Percentiles rank a stretch among this genome's conserved stretches.
Conservation (phyloP, 2,888 invertebrate species). For the Agrochola lota region DNA sequence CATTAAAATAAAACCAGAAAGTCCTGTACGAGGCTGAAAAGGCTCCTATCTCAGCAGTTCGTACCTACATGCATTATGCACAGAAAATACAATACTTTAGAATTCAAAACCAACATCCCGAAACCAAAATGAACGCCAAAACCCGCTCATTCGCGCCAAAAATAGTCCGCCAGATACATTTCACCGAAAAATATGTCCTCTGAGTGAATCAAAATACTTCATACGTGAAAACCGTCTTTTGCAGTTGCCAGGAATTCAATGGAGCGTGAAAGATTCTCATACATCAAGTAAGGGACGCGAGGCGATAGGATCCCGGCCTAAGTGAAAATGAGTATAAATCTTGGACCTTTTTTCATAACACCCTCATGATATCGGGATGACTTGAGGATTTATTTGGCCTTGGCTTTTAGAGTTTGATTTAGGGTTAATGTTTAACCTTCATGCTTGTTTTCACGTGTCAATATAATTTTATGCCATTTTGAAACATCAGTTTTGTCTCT, state of each 20-base stretch:
- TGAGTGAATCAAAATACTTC: slow-evolving; percentile 57
- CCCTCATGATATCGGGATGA: slow-evolving; percentile 38
- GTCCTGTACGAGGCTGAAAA: too few relatives aligned
- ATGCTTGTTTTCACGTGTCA: slow-evolving; percentile 9
- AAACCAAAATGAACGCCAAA: slow-evolving; percentile 2
- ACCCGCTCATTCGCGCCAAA: background rate
- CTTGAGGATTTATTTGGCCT: slow-evolving; percentile 24
- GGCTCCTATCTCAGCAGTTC: too few relatives aligned
- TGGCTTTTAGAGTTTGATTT: slow-evolving; percentile 21
- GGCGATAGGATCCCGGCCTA: slow-evolving; percentile 32
- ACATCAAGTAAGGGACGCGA: slow-evolving; percentile 49
- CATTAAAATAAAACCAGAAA: too few relatives aligned
- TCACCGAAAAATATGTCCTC: slow-evolving; percentile 15
- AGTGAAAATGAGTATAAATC: slow-evolving; percentile 62
- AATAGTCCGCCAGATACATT: slow-evolving; percentile 31
- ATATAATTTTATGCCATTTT: background rate
- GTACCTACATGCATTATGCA: background rate
- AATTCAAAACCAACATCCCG: background rate
- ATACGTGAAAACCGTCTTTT: slow-evolving; percentile 47
- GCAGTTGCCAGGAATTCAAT: slow-evolving; percentile 61
- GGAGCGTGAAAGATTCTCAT: slow-evolving; percentile 58
- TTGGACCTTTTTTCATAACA: slow-evolving; percentile 44
- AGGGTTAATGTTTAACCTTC: slow-evolving; percentile 10
- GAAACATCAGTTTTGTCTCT: background rate
- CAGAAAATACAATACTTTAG: background rate